Conservation (phyloP, 1,140 invertebrate genomes). For the Cydia amplana region DNA sequence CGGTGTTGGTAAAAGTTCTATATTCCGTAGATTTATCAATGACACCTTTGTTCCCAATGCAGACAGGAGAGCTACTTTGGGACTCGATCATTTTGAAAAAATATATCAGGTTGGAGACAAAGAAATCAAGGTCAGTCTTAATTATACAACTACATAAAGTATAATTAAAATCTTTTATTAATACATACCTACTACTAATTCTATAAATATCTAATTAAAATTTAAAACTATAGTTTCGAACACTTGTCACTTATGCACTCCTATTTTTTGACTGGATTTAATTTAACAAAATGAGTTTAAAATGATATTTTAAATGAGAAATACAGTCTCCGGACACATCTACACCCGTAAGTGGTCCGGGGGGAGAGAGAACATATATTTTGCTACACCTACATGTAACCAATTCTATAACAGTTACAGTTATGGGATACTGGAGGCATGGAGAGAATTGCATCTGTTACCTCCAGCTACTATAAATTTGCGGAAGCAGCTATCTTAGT, state of each 20-base stretch:
- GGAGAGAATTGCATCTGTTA: conserved; percentile 96
- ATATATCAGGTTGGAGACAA: conserved; percentile 87
- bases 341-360: too few species aligned
- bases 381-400: conserved; percentile 42
- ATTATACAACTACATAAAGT: neutral
- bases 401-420: conserved; percentile 84
- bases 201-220: too few species aligned
- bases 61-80: conserved; percentile 93
- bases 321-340: too few species aligned
- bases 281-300: too few species aligned
- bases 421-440: conserved; percentile 97
- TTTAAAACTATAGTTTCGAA: too few species aligned
- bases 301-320: too few species aligned
- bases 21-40: conserved; percentile 94
- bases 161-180: neutral
- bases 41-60: conserved; percentile 90
- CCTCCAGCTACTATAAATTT: conserved; percentile 96
- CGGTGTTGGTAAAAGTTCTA: conserved; percentile 95
- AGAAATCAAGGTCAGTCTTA: conserved; percentile 85
- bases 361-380: neutral
- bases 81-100: conserved; percentile 94
- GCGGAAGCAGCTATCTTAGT: conserved; percentile 94
- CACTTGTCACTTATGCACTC: too few species aligned
- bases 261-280: too few species aligned
- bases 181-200: too few species aligned